Percentiles rank a stretch among this genome's conserved stretches.
Evolutionary conservation across 2,888 invertebrate species (phyloP).

Genomic region (Micoletzkya japonica): DNA sequence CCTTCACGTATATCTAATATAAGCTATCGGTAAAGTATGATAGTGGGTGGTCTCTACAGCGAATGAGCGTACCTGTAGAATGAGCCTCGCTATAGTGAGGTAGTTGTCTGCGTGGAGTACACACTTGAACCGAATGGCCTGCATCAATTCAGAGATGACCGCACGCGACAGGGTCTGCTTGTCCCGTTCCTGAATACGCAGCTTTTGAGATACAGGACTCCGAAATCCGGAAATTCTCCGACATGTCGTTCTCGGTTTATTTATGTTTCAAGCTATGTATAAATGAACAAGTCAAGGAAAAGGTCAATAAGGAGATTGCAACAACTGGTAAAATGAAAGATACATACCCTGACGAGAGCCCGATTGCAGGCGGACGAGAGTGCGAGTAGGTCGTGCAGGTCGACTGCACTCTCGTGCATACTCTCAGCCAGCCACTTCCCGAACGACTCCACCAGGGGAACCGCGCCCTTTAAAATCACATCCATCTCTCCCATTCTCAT

Average conservation of each 20-base stretch:
- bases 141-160: slow-evolving; percentile 89
- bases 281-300: too few species aligned
- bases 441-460: slow-evolving; percentile 95
- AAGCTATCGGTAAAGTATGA: not conserved
- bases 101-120: slow-evolving; percentile 92
- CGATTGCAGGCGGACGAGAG: slow-evolving; percentile 86
- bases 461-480: slow-evolving; percentile 70
- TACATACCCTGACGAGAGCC: slow-evolving; percentile 72
- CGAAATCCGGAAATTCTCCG: too few species aligned
- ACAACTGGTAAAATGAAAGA: not conserved
- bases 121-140: slow-evolving; percentile 91
- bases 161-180: slow-evolving; percentile 87
- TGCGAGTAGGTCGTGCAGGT: slow-evolving; percentile 76
- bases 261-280: too few species aligned
- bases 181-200: slow-evolving; percentile 79
- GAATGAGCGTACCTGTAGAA: slow-evolving; percentile 47
- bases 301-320: too few species aligned
- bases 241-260: too few species aligned
- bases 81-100: slow-evolving; percentile 80
- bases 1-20: too few species aligned
- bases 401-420: slow-evolving; percentile 84
- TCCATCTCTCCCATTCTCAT: too few species aligned
- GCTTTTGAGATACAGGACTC: not conserved
- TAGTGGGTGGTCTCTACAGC: slow-evolving; percentile 49
- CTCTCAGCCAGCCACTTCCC: slow-evolving; percentile 89